Evolutionary conservation across 2,113 vertebrate species (phyloP).

Genomic region (Oryctolagus cuniculus): DNA sequence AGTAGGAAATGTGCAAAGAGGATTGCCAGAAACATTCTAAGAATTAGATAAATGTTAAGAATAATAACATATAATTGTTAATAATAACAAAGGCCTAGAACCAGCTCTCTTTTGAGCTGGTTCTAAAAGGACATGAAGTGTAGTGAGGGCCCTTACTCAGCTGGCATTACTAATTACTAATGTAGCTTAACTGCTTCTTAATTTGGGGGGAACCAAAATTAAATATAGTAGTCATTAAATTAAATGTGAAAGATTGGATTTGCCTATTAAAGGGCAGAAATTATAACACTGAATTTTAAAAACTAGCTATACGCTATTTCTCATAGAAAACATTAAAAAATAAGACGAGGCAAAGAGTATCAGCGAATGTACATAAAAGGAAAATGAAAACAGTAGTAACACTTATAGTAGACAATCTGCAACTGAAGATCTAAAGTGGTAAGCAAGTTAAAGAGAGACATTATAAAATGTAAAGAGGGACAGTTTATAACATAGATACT

Average conservation of each 20-base stretch:
- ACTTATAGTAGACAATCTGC: neutral
- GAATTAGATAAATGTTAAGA: neutral
- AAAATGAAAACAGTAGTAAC: neutral
- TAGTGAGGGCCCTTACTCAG: neutral
- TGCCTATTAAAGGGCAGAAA: neutral
- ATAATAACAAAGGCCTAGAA: neutral
- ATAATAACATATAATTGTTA: neutral
- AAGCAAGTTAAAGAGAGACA: neutral
- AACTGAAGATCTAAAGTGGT: neutral
- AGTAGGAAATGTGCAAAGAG: neutral
- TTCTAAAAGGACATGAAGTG: neutral
- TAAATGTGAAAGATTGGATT: neutral
- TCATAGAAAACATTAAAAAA: neutral
- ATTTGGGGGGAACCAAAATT: neutral
- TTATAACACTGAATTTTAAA: neutral
- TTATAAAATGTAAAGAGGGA: neutral
- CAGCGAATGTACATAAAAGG: neutral
- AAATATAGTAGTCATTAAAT: neutral
- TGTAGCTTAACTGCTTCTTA: neutral
- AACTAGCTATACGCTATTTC: neutral
- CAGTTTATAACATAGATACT: neutral
- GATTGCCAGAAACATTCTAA: neutral
- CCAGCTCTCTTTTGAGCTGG: neutral
- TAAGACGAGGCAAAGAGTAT: neutral
- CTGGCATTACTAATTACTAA: neutral